Percentiles rank a stretch among this genome's conserved stretches.
phyloP scores from a whole-genome alignment of 2,888 invertebrate species.

The Trissoscelio sp. region DNA sequence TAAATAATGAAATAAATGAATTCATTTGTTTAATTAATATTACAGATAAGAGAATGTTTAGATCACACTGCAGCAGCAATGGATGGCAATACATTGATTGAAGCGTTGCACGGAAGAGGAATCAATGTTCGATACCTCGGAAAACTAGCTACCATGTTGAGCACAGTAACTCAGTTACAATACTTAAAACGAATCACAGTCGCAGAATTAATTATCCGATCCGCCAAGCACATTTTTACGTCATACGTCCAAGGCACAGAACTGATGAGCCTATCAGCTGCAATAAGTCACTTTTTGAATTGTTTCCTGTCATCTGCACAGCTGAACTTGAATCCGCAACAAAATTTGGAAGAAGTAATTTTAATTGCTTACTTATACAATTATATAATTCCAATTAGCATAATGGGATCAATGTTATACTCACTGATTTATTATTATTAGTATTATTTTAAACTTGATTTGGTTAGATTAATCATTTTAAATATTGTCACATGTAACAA shows the following conservation, averaged over 20 bases:
- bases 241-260: slow-evolving; percentile 95
- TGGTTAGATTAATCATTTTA: too few relatives aligned
- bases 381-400: too few relatives aligned
- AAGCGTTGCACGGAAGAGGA: slow-evolving; percentile 97
- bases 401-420: too few relatives aligned
- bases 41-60: slow-evolving; percentile 94
- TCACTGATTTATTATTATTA: too few relatives aligned
- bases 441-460: too few relatives aligned
- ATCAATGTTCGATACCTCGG: slow-evolving; percentile 99
- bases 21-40: too few relatives aligned
- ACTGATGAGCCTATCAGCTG: slow-evolving; percentile 94
- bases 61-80: slow-evolving; percentile 97
- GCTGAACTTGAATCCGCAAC: slow-evolving; percentile 88
- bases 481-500: too few relatives aligned
- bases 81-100: slow-evolving; percentile 96
- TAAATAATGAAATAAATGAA: too few relatives aligned
- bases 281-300: slow-evolving; percentile 98
- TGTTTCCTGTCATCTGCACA: slow-evolving; percentile 94
- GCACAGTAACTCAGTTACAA: slow-evolving; percentile 90
- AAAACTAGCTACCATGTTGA: slow-evolving; percentile 92
- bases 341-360: slow-evolving; percentile 88
- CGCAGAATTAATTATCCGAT: slow-evolving; percentile 94
- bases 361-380: too few relatives aligned
- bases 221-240: slow-evolving; percentile 97
- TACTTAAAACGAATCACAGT: slow-evolving; percentile 96